Evolutionary conservation across 2,113 vertebrate genomes (phyloP).

Genomic region (Pardalotus punctatus): DNA sequence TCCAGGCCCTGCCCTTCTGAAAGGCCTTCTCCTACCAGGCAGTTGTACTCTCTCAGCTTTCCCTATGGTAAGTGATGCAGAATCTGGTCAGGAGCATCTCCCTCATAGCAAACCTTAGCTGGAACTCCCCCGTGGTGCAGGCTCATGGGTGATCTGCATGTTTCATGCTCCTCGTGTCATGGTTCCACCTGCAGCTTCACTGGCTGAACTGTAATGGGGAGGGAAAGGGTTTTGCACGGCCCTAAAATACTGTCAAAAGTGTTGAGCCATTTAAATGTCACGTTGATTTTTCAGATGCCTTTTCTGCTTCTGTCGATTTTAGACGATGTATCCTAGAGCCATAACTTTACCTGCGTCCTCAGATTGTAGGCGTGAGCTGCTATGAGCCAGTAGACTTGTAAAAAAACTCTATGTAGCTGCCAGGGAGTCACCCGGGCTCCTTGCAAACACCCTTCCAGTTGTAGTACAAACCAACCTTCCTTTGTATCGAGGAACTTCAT

Average conservation of each 20-base stretch:
- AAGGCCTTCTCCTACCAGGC: constrained; percentile 11
- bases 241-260: not conserved
- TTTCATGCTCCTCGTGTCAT: not conserved
- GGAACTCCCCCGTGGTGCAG: not conserved
- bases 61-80: not conserved
- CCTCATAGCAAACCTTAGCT: not conserved
- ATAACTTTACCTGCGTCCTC: constrained; percentile 57
- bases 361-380: constrained; percentile 60
- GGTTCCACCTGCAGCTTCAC: not conserved
- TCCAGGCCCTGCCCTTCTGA: not conserved
- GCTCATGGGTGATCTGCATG: not conserved
- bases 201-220: accelerated
- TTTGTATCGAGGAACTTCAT: constrained; percentile 53
- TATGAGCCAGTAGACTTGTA: constrained; percentile 61
- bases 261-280: constrained; percentile 38
- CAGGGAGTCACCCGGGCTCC: not conserved
- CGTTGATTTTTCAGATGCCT: constrained; percentile 54
- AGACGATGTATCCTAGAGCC: constrained; percentile 64
- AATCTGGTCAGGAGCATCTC: not conserved
- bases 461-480: constrained; percentile 33
- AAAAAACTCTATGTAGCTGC: not conserved
- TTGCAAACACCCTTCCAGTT: not conserved
- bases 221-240: not conserved
- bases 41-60: not conserved
- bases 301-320: constrained; percentile 56